Conservation (phyloP, 1,140 invertebrate genomes). For the Geopemphigus sp. region DNA sequence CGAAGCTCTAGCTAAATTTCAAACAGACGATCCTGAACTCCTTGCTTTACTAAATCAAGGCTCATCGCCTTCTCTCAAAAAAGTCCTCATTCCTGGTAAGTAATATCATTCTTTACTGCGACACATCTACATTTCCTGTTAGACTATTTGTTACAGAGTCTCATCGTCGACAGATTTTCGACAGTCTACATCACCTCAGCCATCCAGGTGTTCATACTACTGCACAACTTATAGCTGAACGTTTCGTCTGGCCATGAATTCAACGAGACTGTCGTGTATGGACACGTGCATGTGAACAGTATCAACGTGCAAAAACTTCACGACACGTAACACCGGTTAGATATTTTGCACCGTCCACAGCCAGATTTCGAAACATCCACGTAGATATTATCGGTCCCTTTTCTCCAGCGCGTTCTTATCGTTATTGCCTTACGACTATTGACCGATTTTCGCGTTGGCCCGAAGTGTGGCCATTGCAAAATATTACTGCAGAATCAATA, state of each 20-base stretch:
- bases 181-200: slow-evolving; percentile 53
- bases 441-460: slow-evolving; percentile 55
- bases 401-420: no score
- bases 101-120: slow-evolving; percentile 52
- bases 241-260: slow-evolving; percentile 57
- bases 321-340: slow-evolving; percentile 6
- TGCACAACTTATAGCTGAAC: slow-evolving; percentile 54
- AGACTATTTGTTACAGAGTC: slow-evolving; percentile 52
- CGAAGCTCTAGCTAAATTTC: no score
- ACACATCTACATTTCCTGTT: slow-evolving; percentile 50
- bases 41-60: no score
- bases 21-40: no score
- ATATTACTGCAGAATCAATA: slow-evolving; percentile 55
- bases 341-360: not conserved
- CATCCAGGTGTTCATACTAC: slow-evolving; percentile 53
- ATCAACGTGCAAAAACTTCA: slow-evolving; percentile 54
- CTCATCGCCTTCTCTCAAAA: not conserved
- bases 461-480: slow-evolving; percentile 54
- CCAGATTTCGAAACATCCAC: slow-evolving; percentile 53
- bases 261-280: slow-evolving; percentile 52
- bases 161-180: slow-evolving; percentile 52
- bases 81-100: slow-evolving; percentile 12
- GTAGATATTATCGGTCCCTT: no score
- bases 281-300: slow-evolving; percentile 52
- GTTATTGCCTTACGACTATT: slow-evolving; percentile 52